These are phyloP conservation scores for Bradypus variegatus DNA, from an alignment of 2,797 vertebrate genomes.

Conservation along the genomic window DNA sequence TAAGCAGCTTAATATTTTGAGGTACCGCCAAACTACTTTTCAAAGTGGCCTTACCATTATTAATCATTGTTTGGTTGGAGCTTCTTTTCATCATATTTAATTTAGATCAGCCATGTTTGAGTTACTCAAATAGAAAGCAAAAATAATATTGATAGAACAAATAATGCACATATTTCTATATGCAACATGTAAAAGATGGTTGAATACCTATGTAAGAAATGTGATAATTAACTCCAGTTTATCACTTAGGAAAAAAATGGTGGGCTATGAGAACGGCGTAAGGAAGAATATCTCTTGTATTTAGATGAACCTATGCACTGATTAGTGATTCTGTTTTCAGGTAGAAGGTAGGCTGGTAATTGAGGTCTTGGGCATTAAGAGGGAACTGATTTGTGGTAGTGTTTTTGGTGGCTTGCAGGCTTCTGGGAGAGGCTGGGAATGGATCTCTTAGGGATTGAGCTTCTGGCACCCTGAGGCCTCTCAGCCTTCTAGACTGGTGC, in stretches of 20 bases:
- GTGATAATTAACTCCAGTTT: background rate
- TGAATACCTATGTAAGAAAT: background rate
- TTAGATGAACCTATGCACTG: background rate
- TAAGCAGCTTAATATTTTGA: conserved; percentile 5
- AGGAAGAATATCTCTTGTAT: background rate
- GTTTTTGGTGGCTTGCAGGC: background rate
- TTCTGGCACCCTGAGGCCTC: background rate
- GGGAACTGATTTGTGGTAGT: background rate
- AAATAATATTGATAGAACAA: conserved; percentile 1
- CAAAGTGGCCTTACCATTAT: background rate
- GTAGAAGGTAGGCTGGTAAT: background rate
- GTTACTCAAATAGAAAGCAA: conserved; percentile 14
- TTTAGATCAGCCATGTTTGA: conserved; percentile 20
- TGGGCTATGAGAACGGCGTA: background rate
- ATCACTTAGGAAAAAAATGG: conserved; percentile 8
- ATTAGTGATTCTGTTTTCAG: background rate
- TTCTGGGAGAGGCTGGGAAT: background rate
- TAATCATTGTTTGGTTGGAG: background rate
- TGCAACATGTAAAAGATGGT: background rate
- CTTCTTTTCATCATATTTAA: conserved; percentile 21
- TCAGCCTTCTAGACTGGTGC: background rate
- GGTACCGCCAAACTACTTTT: background rate
- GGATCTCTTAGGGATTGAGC: background rate
- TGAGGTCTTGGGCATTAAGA: background rate
- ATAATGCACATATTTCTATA: background rate